These are phyloP conservation scores for Thripadectes ignobilis DNA, from an alignment of 2,797 vertebrate species.

Conservation along the genomic window DNA sequence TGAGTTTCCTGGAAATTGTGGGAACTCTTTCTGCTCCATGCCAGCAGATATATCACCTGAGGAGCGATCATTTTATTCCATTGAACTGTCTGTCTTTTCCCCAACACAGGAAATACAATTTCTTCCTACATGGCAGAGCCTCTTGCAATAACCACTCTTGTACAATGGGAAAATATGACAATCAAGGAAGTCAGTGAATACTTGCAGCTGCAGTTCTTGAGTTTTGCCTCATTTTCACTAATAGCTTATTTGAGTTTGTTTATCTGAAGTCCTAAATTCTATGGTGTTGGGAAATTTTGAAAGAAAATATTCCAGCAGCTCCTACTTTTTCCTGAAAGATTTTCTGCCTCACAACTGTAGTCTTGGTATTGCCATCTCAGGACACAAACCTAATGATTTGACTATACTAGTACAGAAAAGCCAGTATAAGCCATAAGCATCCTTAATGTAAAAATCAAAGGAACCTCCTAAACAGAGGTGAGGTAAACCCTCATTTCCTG, in stretches of 20 bases:
- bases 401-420: not conserved
- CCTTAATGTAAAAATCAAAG: not conserved
- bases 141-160: not conserved
- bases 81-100: not conserved
- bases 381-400: not conserved
- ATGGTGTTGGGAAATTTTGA: not conserved
- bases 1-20: not conserved
- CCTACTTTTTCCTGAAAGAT: not conserved
- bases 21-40: not conserved
- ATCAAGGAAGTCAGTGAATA: not conserved
- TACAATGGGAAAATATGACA: conserved; percentile 9
- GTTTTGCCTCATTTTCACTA: not conserved
- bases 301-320: not conserved
- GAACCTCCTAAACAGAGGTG: not conserved
- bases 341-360: not conserved
- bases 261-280: not conserved
- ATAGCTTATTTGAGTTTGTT: not conserved
- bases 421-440: not conserved
- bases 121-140: conserved; percentile 5
- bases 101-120: not conserved
- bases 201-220: not conserved
- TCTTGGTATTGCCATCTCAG: not conserved
- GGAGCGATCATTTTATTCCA: not conserved
- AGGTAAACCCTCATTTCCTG: not conserved
- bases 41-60: not conserved